Percentiles rank a stretch among this genome's conserved stretches.
These are phyloP conservation scores for Busseola fusca DNA, from an alignment of 2,888 invertebrate species.

Conservation along the genomic window DNA sequence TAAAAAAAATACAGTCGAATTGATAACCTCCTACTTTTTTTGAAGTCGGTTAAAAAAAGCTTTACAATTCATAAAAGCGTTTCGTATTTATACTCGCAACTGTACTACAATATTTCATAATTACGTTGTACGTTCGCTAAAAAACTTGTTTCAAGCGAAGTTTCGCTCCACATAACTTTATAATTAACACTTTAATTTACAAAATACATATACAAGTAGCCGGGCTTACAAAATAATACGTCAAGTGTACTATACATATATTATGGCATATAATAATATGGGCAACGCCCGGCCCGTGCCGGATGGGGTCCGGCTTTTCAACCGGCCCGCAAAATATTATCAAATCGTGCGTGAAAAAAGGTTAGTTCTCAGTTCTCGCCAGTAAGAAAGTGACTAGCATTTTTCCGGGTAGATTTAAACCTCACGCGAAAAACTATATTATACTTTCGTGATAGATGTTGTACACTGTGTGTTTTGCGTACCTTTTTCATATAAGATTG, in stretches of 20 bases:
- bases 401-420: neutral
- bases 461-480: neutral
- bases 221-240: neutral
- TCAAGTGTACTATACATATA: neutral
- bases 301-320: neutral
- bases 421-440: neutral
- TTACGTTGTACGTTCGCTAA: neutral
- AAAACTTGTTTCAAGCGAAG: neutral
- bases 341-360: neutral
- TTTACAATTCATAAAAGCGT: neutral
- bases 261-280: too few relatives aligned
- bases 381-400: neutral
- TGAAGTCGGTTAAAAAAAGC: too few relatives aligned
- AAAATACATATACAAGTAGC: neutral
- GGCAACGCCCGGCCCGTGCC: neutral
- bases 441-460: neutral
- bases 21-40: too few relatives aligned
- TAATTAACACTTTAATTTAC: conserved; percentile 1
- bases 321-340: neutral
- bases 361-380: neutral
- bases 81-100: neutral
- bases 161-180: neutral
- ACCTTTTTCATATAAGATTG: neutral
- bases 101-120: neutral
- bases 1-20: too few relatives aligned